A percentile compares a stretch with the other conserved stretches of the same genome.
phyloP scores from a whole-genome alignment of 2,888 invertebrate genomes.

The Pheosia gnoma region DNA sequence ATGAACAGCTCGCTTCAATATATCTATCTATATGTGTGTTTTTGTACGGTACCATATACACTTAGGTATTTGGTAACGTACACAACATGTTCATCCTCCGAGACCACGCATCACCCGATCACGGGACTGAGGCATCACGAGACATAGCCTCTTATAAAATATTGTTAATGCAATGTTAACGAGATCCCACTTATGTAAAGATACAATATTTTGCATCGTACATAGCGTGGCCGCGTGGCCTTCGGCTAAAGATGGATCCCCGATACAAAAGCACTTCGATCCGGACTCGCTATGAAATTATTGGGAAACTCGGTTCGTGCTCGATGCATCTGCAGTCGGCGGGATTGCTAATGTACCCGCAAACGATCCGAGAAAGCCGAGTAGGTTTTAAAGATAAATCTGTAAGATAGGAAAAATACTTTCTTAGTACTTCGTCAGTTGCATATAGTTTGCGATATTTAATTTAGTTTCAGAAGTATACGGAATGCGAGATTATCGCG shows the following conservation, averaged over 20 bases:
- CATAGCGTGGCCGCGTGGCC: slow-evolving; percentile 68
- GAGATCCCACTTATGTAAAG: slow-evolving; percentile 74
- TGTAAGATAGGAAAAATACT: slow-evolving; percentile 57
- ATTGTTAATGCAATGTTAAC: slow-evolving; percentile 76
- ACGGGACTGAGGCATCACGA: slow-evolving; percentile 37
- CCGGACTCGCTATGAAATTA: slow-evolving; percentile 77
- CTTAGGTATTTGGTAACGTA: background rate
- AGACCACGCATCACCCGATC: background rate
- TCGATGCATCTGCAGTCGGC: slow-evolving; percentile 72
- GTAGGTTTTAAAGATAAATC: slow-evolving; percentile 77
- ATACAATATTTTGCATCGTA: slow-evolving; percentile 77
- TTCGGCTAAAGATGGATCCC: slow-evolving; percentile 71
- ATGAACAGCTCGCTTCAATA: background rate
- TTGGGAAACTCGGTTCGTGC: slow-evolving; percentile 80
- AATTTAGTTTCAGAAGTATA: background rate
- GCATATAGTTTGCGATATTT: slow-evolving; percentile 47
- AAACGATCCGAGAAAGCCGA: slow-evolving; percentile 67
- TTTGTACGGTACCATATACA: too few species aligned
- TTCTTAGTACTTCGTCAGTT: slow-evolving; percentile 52
- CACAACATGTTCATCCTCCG: background rate
- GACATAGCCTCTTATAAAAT: slow-evolving; percentile 65
- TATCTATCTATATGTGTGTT: too few species aligned
- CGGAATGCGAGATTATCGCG: background rate
- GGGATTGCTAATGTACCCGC: slow-evolving; percentile 65
- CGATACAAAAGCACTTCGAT: slow-evolving; percentile 68